Base-by-base conservation (phyloP, 1,140 invertebrate genomes). In the Drosophila sp. region DNA sequence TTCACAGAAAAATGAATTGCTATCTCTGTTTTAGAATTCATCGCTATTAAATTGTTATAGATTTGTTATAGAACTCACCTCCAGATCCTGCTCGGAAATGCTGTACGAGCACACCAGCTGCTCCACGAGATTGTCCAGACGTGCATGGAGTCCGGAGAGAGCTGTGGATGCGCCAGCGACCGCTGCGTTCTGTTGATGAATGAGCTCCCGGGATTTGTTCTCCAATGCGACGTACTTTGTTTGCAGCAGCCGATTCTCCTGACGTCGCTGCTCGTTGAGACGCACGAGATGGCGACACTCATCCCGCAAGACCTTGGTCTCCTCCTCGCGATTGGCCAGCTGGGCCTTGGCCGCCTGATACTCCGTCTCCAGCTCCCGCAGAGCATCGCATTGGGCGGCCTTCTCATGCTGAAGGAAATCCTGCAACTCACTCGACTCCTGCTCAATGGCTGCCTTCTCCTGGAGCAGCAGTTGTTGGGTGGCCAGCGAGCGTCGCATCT, bases 401-500 rank as follows among this genome's bases (percentile, higher is more conserved):
- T 96, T 96, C 86, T 97, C 96, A 46, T 95, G 94, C 90, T 96
- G 95, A 62, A 97, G 92, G 70, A 97, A 97, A 66, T 96, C 96
- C 83, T 96, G 94, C 79, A 96, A 92, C 84, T 97, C 96, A 2
- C 93, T 92, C 6, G 95, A 94, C 79, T 97, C 96, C 4, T 92
- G 93, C 81, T 96, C 95, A 2, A 94, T 90, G 79, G 96, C 95
- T 51, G 95, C 94, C 56, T 96, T 94, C 71, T 96, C 96, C 76
- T 96, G 95, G 1, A 94, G 72, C 27, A 97, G 91, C 4, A 92
- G 90, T 69, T 94, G 94, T 78, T 96, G 95, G 1, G 94, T 94
- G 18, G 94, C 94, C 53, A 96, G 69, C 18, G 92, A 92, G 0
- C 93, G 92, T 0, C 92, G 91, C 73, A 92, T 87, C 79, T 93